phyloP scores from a whole-genome alignment of 2,113 vertebrate species.

The Larimichthys crocea region DNA sequence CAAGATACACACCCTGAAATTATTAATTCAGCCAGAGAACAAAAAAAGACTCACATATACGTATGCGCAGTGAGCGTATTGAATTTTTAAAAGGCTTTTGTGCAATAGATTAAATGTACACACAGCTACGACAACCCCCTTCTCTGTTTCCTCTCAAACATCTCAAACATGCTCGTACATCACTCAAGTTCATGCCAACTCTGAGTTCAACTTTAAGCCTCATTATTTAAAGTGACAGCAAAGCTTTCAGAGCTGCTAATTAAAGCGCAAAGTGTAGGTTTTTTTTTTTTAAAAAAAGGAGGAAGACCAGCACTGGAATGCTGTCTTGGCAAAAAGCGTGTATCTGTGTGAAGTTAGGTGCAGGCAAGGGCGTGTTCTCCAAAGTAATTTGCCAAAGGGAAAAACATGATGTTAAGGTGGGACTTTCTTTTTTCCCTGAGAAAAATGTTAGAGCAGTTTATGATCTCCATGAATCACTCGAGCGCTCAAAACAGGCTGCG shows the following conservation, averaged over 20 bases:
- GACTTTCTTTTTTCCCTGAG: constrained; percentile 22
- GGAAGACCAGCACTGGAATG: constrained; percentile 50
- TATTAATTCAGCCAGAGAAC: background rate
- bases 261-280: background rate
- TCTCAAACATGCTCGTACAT: background rate
- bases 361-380: constrained; percentile 56
- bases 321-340: constrained; percentile 25
- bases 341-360: background rate
- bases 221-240: background rate
- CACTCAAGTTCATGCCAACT: background rate
- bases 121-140: too few relatives aligned
- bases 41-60: background rate
- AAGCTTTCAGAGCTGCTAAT: constrained; percentile 3
- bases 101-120: background rate
- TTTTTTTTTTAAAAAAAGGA: background rate
- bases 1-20: constrained; percentile 52
- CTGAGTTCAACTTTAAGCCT: constrained; percentile 2
- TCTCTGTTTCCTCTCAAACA: background rate
- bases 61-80: background rate
- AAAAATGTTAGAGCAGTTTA: constrained; percentile 37
- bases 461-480: constrained; percentile 36
- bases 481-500: background rate
- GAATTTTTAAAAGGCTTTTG: background rate
- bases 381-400: constrained; percentile 37
- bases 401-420: constrained; percentile 37